Evolutionary conservation across 2,888 invertebrate genomes (phyloP).

Genomic region (Boloria euphrosyne): DNA sequence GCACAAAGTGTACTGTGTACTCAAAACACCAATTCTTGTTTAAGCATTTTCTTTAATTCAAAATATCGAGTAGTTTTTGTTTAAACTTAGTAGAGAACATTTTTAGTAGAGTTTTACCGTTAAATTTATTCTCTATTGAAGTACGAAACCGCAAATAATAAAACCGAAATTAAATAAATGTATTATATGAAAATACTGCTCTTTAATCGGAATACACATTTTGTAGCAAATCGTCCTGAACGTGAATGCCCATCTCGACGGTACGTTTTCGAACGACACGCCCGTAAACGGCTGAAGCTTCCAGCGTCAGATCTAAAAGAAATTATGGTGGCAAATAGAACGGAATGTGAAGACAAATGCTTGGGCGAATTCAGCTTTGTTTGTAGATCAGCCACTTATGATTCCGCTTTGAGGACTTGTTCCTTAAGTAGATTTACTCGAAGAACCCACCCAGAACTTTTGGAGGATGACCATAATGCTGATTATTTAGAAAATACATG

Average conservation of each 20-base stretch:
- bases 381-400: slow-evolving; percentile 93
- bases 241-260: slow-evolving; percentile 93
- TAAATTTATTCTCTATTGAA: too few species aligned
- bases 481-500: slow-evolving; percentile 96
- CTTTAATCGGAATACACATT: too few species aligned
- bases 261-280: slow-evolving; percentile 94
- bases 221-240: slow-evolving; percentile 89
- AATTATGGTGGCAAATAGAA: slow-evolving; percentile 91
- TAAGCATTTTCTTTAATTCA: too few species aligned
- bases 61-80: too few species aligned
- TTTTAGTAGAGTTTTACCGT: too few species aligned
- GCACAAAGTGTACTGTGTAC: not conserved
- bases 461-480: slow-evolving; percentile 92
- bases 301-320: slow-evolving; percentile 92
- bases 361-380: slow-evolving; percentile 94
- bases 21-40: too few species aligned
- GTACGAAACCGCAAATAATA: too few species aligned
- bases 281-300: slow-evolving; percentile 91
- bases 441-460: slow-evolving; percentile 91
- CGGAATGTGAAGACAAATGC: slow-evolving; percentile 95
- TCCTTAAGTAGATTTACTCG: slow-evolving; percentile 91
- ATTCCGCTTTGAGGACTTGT: slow-evolving; percentile 89
- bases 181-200: too few species aligned
- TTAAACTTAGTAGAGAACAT: too few species aligned
- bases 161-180: too few species aligned